Evolutionary conservation across 2,113 vertebrate genomes (phyloP), one percentile per base, ranked within the genome.

Genomic region (Cyprinus carpio): DNA sequence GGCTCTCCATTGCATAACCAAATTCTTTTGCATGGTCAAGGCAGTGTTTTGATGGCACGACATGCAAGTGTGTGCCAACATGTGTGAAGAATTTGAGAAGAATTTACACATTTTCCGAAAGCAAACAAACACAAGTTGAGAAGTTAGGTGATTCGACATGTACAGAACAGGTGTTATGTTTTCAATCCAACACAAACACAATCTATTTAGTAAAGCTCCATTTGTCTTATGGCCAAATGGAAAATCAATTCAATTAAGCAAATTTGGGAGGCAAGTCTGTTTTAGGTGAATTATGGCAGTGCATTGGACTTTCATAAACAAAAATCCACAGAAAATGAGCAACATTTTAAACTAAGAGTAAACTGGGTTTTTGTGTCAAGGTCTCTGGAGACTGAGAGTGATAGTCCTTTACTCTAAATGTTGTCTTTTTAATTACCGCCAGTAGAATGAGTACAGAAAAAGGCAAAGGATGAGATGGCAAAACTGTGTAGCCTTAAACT

Each of bases 1-100:
- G 56, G 74, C 75, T 34, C 13, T 29, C 18, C 23, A 65, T 75
- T 83, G 80, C 74, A 77, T 75, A 75, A 60, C 46, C 83, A 88
- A 84, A 87, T 84, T 49, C 65, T 37, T 79, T 87, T 80, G 65
- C 60, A 85, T 86, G 87, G 81, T 43, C 84, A 85, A 16, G 86
- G 77, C 25, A 37, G 15, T 27, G 49, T 51, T 58, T 60, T n/a
- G 27, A 56, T n/a, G 56, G 54, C 76, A 69, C 29, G 9, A 43
- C 49, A 58, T 8, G 31, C 25, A 29, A 29, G 37, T 31, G 56
- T 64, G 43, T 76, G 20, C 37, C 40, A 13, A 75, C 51, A 84
- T 34, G 82, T 46, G 56, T 31, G 20, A 18, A 27, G 46, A 7
- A 54, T 23, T 31, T 25, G 46, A 29, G 20, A 56, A 29, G 11